Evolutionary conservation across 2,888 invertebrate species (phyloP), one percentile per base, ranked within the genome.

Genomic region (Hypselothyrea guttata): DNA sequence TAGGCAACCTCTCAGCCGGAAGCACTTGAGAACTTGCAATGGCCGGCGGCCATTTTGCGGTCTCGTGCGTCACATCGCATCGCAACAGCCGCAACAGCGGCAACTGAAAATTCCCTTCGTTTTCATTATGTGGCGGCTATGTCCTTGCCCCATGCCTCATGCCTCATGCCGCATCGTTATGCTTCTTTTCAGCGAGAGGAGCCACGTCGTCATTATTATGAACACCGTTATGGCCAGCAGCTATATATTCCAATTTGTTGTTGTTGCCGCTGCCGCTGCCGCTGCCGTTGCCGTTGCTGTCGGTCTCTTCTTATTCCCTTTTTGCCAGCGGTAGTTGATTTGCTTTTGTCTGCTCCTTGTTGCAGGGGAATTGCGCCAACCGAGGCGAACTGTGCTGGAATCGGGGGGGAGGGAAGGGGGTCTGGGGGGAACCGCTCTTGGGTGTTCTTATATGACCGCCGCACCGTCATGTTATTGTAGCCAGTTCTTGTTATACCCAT

Each of bases 141-240:
- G 84, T 79, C 71, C 73, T 70, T 71, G 59, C 68, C 74, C 48
- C 76, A 49, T 73, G 37, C 54, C 47, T 47, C 45, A 34, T 31
- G 22, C 34, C 40, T 16, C 15, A 18, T 44, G 28, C 40, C 9
- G 9, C 33, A 7, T 18, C 38, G 38, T 38, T 38, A 18, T 38
- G 38, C 40, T 83, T 74, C 81, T 79, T 81, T 81, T 85, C 81
- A 85, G 85, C 18, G 38, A 42, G 71, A 53, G 69, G 73, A 84
- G 84, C 86, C 81, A 79, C 86, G 81, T 81, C 81, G 76, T 82
- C 81, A 82, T 82, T 85, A 82, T 82, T 82, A 85, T 85, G 86
- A 85, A 82, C 81, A 82, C 81, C 86, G 81, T 82, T 82, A 76
- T 82, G 74, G 67, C 81, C 68, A 60, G 48, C 49, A 66, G 81